Conservation (phyloP, 2,888 invertebrate genomes). For the Lobophora halterata region DNA sequence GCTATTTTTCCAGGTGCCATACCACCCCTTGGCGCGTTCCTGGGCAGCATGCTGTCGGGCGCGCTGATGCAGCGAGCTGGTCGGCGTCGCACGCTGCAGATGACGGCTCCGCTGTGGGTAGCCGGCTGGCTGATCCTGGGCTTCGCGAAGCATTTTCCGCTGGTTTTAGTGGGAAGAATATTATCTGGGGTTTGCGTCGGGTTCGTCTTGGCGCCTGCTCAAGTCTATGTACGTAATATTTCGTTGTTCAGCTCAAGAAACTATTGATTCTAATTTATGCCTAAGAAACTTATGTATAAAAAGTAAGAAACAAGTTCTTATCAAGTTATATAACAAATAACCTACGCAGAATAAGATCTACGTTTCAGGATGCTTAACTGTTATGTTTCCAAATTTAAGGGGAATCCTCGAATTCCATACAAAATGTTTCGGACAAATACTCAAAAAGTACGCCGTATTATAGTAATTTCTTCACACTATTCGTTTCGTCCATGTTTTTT, state of each 20-base stretch:
- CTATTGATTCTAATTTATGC: too few species aligned
- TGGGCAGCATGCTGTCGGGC: constrained; percentile 79
- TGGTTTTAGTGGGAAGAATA: constrained; percentile 77
- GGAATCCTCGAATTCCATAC: too few species aligned
- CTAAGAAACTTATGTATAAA: too few species aligned
- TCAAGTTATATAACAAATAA: too few species aligned
- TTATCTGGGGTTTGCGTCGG: constrained; percentile 82
- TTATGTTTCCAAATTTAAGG: too few species aligned
- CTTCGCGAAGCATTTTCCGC: constrained; percentile 62
- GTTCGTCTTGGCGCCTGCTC: constrained; percentile 81
- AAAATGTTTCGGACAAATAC: too few species aligned
- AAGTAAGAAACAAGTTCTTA: too few species aligned
- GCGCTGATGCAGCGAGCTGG: constrained; percentile 77
- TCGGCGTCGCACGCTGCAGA: constrained; percentile 71
- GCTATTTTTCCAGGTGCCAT: constrained; percentile 76
- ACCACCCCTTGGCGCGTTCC: constrained; percentile 79
- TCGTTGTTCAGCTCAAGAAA: background rate
- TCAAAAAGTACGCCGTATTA: too few species aligned
- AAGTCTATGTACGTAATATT: constrained; percentile 81
- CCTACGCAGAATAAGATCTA: too few species aligned
- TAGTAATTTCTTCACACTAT: too few species aligned
- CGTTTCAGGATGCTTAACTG: too few species aligned
- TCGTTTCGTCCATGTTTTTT: too few species aligned
- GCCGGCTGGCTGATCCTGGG: constrained; percentile 80
- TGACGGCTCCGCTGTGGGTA: constrained; percentile 74